Evolutionary conservation across 1,140 invertebrate genomes (phyloP).

Genomic region (Polypedilum pembai): DNA sequence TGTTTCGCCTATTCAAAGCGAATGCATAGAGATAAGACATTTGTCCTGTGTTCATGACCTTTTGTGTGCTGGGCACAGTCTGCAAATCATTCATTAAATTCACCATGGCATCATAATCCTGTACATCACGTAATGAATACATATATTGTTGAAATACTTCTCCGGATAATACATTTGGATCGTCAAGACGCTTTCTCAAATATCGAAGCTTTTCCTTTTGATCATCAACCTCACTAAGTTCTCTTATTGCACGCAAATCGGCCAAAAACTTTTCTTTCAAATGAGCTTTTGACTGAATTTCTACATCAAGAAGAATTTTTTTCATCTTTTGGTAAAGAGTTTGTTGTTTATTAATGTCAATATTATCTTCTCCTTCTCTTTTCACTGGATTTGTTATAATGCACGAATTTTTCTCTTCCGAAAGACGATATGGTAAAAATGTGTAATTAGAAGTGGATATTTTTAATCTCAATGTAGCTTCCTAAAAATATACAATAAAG

Average conservation of each 20-base stretch:
- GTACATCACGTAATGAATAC: slow-evolving; percentile 84
- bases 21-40: slow-evolving; percentile 94
- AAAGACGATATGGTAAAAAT: slow-evolving; percentile 78
- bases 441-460: slow-evolving; percentile 79
- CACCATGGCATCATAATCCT: slow-evolving; percentile 98
- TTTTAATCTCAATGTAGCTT: slow-evolving; percentile 47
- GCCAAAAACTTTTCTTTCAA: slow-evolving; percentile 96
- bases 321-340: slow-evolving; percentile 59
- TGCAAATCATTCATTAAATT: slow-evolving; percentile 91
- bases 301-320: slow-evolving; percentile 84
- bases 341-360: slow-evolving; percentile 60
- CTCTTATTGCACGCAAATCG: slow-evolving; percentile 88
- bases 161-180: slow-evolving; percentile 90
- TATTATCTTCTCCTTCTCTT: slow-evolving; percentile 50
- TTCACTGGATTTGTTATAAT: slow-evolving; percentile 64
- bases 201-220: slow-evolving; percentile 77
- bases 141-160: slow-evolving; percentile 91
- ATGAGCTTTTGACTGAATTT: slow-evolving; percentile 90
- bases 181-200: slow-evolving; percentile 88
- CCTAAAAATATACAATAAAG: slow-evolving; percentile 33
- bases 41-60: slow-evolving; percentile 80
- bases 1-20: slow-evolving; percentile 91
- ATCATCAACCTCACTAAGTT: slow-evolving; percentile 68
- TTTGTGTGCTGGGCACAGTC: slow-evolving; percentile 84
- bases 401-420: slow-evolving; percentile 59